Evolutionary conservation across 2,113 vertebrate genomes (phyloP).

Genomic region (Bucco capensis): DNA sequence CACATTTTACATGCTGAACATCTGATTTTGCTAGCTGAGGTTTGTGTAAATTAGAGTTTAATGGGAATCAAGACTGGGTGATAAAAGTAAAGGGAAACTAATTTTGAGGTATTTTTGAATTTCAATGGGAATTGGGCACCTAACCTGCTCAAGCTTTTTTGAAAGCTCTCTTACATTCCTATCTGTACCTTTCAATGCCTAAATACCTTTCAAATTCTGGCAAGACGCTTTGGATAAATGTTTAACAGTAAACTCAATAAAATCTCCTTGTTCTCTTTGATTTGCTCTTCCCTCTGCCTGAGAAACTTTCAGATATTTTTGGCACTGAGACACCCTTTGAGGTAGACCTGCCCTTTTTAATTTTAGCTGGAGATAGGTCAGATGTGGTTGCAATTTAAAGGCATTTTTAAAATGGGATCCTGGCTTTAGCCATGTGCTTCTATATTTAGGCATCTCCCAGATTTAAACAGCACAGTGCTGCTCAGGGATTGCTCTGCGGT

Average conservation of each 20-base stretch:
- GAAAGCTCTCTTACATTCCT: not conserved
- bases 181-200: not conserved
- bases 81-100: not conserved
- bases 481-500: not conserved
- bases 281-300: not conserved
- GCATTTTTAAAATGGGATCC: rapidly evolving
- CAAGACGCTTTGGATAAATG: not conserved
- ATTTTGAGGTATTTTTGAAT: not conserved
- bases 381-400: not conserved
- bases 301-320: not conserved
- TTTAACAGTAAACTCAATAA: not conserved
- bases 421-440: not conserved
- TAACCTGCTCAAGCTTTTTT: not conserved
- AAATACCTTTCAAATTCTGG: not conserved
- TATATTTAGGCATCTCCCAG: not conserved
- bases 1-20: not conserved
- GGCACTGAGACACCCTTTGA: not conserved
- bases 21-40: conserved; percentile 12
- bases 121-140: not conserved
- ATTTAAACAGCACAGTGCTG: not conserved
- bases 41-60: not conserved
- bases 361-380: not conserved
- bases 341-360: not conserved
- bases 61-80: not conserved
- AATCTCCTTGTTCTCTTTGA: not conserved